Conservation (phyloP, 2,113 vertebrate genomes). For the Albula glossodonta region DNA sequence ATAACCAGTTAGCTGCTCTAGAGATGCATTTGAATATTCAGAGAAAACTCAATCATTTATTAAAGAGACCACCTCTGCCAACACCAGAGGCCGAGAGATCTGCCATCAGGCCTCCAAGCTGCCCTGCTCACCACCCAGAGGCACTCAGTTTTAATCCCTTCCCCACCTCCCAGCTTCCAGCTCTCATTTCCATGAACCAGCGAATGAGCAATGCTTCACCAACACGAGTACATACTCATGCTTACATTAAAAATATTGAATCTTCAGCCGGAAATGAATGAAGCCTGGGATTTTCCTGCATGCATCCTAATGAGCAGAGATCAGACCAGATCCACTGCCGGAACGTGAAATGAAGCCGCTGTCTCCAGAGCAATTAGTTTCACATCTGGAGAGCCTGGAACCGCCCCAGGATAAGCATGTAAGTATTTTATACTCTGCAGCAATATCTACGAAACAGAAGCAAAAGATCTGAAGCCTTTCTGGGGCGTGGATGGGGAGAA, state of each 20-base stretch:
- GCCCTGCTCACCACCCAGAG: conserved; percentile 2
- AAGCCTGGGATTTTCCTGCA: conserved; percentile 10
- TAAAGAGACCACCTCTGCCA: conserved; percentile 42
- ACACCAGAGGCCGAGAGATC: conserved; percentile 28
- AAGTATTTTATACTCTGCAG: conserved; percentile 40
- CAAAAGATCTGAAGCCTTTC: not conserved
- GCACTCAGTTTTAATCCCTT: conserved; percentile 34
- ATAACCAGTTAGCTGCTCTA: conserved; percentile 21
- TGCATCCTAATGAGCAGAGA: conserved; percentile 44
- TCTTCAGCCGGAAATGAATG: not conserved
- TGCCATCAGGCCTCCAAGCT: conserved; percentile 49
- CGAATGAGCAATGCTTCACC: not conserved
- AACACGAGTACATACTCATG: not conserved
- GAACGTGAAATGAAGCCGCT: conserved; percentile 33
- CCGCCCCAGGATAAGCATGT: conserved; percentile 48
- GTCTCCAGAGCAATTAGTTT: conserved; percentile 40
- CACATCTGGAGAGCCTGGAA: conserved; percentile 65
- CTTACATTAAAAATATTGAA: not conserved
- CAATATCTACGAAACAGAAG: conserved; percentile 24
- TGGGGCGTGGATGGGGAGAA: conserved; percentile 28
- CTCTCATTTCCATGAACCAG: not conserved
- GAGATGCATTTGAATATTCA: conserved; percentile 44
- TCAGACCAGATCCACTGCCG: conserved; percentile 30
- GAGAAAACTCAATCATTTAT: conserved; percentile 45
- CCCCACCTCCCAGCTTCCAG: not conserved